Evolutionary conservation across 2,113 vertebrate genomes (phyloP).

Genomic region (Lophotis ruficrista): DNA sequence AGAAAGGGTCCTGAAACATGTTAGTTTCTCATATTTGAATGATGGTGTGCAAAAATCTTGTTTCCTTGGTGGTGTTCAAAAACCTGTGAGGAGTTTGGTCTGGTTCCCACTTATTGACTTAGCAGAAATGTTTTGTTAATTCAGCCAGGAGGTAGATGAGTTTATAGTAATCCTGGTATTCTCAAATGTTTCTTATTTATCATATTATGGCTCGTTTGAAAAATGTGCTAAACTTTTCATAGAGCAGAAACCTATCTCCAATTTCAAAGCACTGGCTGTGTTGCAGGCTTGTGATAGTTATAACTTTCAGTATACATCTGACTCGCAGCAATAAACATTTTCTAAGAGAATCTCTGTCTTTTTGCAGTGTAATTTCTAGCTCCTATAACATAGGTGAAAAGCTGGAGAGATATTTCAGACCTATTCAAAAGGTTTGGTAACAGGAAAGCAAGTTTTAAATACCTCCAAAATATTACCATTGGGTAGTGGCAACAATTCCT

Average conservation of each 20-base stretch:
- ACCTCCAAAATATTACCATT: not conserved
- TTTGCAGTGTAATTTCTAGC: not conserved
- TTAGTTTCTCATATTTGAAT: not conserved
- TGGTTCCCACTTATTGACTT: not conserved
- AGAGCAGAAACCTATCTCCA: not conserved
- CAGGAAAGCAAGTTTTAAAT: not conserved
- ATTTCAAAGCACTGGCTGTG: not conserved
- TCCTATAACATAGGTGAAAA: not conserved
- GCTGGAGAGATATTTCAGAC: not conserved
- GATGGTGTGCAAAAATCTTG: not conserved
- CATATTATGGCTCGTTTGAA: not conserved
- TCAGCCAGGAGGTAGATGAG: not conserved
- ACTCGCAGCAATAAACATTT: not conserved
- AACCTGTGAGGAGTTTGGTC: not conserved
- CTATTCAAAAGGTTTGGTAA: not conserved
- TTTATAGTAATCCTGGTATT: not conserved
- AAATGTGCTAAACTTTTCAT: not conserved
- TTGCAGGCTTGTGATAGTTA: not conserved
- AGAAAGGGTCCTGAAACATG: not conserved
- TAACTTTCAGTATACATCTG: not conserved
- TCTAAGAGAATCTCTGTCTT: not conserved
- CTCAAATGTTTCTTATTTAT: not conserved
- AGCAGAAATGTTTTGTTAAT: not conserved
- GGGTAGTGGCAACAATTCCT: not conserved
- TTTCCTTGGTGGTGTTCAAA: not conserved